Base-by-base conservation (phyloP, 2,888 invertebrate genomes). In the Muschampia plurimacula region DNA sequence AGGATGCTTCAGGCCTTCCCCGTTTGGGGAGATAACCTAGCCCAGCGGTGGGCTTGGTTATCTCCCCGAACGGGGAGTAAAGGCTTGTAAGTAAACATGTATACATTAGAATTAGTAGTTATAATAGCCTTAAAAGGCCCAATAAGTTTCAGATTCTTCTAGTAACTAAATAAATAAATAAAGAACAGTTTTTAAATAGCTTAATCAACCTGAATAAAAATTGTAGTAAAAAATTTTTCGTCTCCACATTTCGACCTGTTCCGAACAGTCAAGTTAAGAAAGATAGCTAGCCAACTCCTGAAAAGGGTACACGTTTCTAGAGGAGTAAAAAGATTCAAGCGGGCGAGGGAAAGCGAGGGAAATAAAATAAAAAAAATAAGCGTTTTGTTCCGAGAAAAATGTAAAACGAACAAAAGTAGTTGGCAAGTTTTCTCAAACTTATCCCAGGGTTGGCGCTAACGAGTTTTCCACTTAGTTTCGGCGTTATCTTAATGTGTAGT, bases 271-370 rank as follows among this genome's bases (percentile, higher is more conserved):
- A 91, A 92, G 89, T 93, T 88, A 89, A 91, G 91, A 92, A 91
- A 93, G 92, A 94, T 92, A 92, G 92, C 89, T 87, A 84, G 86
- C 86, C 87, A 91, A 91, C 92, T 93, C 88, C 88, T 92, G 92
- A 91, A 92, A 92, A 90, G 93, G 93, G 93, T 93, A 93, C 93
- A 91, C 92, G 91, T 91, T 92, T 89, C 91, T 83, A 83, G 83
- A 80, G 81, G 85, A 88, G 86, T 85, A 89, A 91, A 91, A 89
- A 92, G 90, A 93, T 92, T 91, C 89, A 83, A 84, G 82, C 82
- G 82, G 80, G 83, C 83, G 79, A 36, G 79, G 57, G 57, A 12
- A 76, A 64, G 22, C 32, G 32, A 4, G 22, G 6, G 8, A 49
- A 49, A 6, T 5, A 52, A n/a, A 49, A 49, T 4, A 82, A 83